A percentile compares a stretch with the other conserved stretches of the same genome.
Conservation (phyloP, 2,113 vertebrate genomes). For the Eurypyga helias region DNA sequence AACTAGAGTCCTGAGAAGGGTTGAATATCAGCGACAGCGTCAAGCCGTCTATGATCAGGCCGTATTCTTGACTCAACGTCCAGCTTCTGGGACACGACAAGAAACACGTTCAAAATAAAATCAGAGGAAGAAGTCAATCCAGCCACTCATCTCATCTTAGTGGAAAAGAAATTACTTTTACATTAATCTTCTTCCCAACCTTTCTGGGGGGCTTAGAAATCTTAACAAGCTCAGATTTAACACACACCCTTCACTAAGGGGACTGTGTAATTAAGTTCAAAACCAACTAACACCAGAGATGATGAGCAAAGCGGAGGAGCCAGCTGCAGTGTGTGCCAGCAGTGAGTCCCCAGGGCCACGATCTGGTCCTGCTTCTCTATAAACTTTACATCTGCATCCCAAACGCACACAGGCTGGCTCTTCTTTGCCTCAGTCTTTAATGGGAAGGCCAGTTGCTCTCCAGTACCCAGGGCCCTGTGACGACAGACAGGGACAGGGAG, state of each 20-base stretch:
- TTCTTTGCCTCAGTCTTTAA: background rate
- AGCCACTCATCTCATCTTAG: background rate
- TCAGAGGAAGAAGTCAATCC: background rate
- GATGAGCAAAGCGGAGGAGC: background rate
- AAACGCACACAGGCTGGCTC: rapidly evolving
- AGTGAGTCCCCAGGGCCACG: background rate
- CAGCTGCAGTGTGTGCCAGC: rapidly evolving
- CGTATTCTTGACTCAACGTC: conserved; percentile 87
- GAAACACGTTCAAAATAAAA: background rate
- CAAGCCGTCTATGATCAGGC: conserved; percentile 94
- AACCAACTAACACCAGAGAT: background rate
- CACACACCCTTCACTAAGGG: rapidly evolving
- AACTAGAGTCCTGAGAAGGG: conserved; percentile 82
- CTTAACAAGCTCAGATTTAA: background rate
- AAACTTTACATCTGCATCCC: background rate
- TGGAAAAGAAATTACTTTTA: background rate
- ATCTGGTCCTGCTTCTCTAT: rapidly evolving
- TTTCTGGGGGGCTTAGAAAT: background rate
- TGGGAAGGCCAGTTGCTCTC: too few relatives aligned
- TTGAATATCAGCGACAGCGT: conserved; percentile 91
- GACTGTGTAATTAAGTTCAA: background rate
- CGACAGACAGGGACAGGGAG: too few relatives aligned
- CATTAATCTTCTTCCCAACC: background rate
- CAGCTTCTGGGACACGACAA: conserved; percentile 80
- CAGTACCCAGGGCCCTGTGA: too few relatives aligned